These are phyloP conservation scores for Callyntrura sp. DNA, from an alignment of 2,888 invertebrate species.

Conservation along the genomic window DNA sequence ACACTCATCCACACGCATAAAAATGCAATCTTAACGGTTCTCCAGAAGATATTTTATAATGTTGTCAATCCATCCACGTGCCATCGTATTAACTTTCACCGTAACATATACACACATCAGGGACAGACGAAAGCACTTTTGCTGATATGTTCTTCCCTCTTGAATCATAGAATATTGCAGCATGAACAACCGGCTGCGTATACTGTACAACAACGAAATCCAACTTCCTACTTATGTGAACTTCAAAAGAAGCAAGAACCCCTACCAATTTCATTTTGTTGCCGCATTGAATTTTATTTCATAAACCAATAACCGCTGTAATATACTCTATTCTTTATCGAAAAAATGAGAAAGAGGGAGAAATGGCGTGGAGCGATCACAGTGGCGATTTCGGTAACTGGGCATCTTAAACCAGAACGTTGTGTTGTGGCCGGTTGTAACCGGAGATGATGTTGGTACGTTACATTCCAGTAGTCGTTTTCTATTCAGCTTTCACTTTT, in stretches of 20 bases:
- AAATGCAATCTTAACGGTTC: constrained; percentile 24
- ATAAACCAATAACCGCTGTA: too few species aligned
- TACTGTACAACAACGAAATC: background rate
- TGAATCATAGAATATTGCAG: constrained; percentile 16
- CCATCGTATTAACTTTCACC: background rate
- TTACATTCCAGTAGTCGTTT: background rate
- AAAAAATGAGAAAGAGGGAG: too few species aligned
- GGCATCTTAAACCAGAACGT: too few species aligned
- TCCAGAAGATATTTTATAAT: background rate
- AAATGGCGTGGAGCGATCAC: too few species aligned
- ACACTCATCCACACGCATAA: background rate
- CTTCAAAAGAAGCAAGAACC: background rate
- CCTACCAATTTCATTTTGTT: background rate
- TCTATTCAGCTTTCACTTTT: background rate
- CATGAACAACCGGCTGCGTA: too few species aligned
- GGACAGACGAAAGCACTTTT: constrained; percentile 11
- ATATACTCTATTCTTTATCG: too few species aligned
- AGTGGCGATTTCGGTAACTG: too few species aligned
- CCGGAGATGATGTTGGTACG: background rate
- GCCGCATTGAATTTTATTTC: too few species aligned
- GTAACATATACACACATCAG: background rate
- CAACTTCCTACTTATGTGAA: too few species aligned
- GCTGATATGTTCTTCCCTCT: background rate
- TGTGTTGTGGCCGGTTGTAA: too few species aligned
- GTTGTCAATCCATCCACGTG: constrained; percentile 20